A percentile compares a stretch with the other conserved stretches of the same genome.
Evolutionary conservation across 2,113 vertebrate species (phyloP).

Genomic region (Thryonomys swinderianus): DNA sequence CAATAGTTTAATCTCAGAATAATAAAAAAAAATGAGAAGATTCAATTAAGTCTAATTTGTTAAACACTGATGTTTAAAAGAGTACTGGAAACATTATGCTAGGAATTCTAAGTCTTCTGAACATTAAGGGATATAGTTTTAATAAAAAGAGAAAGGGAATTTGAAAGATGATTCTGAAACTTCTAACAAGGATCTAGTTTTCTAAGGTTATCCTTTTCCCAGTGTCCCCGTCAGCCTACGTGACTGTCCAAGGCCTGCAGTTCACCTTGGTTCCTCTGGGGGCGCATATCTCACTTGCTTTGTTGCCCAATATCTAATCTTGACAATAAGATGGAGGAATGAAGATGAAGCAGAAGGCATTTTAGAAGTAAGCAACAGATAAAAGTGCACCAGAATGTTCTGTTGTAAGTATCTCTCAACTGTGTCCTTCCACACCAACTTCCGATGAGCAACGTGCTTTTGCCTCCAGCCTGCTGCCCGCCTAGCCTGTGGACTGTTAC

Average conservation of each 20-base stretch:
- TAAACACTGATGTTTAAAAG: constrained; percentile 14
- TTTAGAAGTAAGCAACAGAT: not conserved
- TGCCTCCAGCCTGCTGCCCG: not conserved
- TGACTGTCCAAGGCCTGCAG: not conserved
- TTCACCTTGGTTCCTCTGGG: not conserved
- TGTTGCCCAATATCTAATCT: not conserved
- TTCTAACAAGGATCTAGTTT: not conserved
- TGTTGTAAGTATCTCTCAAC: not conserved
- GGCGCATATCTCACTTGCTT: not conserved
- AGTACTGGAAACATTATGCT: not conserved
- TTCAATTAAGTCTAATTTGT: not conserved
- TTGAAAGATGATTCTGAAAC: constrained; percentile 29
- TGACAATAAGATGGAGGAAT: not conserved
- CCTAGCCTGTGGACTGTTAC: not conserved
- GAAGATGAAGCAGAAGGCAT: not conserved
- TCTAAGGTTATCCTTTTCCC: not conserved
- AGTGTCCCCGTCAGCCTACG: not conserved
- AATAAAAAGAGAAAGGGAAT: not conserved
- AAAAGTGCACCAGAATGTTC: not conserved
- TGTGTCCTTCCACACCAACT: not conserved
- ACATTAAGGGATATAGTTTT: not conserved
- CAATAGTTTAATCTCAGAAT: not conserved
- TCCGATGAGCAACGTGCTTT: not conserved
- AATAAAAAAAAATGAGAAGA: not conserved
- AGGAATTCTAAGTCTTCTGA: not conserved